phyloP scores from a whole-genome alignment of 2,888 invertebrate species.

The Cheilosia impressa region DNA sequence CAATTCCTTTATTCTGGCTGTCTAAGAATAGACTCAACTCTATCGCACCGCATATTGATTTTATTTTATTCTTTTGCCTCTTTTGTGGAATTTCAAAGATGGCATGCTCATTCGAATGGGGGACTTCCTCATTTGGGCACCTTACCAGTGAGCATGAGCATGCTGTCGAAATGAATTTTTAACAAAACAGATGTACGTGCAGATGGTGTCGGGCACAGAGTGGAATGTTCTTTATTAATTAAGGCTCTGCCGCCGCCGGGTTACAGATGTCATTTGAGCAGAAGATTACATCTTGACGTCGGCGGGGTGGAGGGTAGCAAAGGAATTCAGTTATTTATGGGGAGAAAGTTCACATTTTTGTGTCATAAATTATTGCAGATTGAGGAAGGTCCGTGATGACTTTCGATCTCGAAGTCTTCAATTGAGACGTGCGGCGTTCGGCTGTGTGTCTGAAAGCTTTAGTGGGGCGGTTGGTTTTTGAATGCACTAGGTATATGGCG shows the following conservation, averaged over 20 bases:
- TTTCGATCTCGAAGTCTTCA: constrained; percentile 3
- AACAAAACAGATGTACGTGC: constrained; percentile 54
- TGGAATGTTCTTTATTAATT: constrained; percentile 49
- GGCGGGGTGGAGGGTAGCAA: constrained; percentile 9
- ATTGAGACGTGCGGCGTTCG: too few species aligned
- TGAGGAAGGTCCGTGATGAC: constrained; percentile 47
- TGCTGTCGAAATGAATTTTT: constrained; percentile 49
- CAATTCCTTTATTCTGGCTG: constrained; percentile 42
- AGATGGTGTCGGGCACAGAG: constrained; percentile 27
- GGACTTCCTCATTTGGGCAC: constrained; percentile 29
- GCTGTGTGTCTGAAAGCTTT: too few species aligned
- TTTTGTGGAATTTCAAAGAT: constrained; percentile 30
- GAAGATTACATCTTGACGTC: constrained; percentile 29
- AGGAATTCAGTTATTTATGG: constrained; percentile 21
- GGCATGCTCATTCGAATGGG: constrained; percentile 43
- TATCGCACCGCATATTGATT: constrained; percentile 19
- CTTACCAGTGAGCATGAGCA: neutral
- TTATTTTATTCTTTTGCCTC: constrained; percentile 13
- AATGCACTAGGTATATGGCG: too few species aligned
- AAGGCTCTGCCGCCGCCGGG: constrained; percentile 18
- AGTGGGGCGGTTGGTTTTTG: too few species aligned
- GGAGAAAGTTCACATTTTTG: constrained; percentile 33
- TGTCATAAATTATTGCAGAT: constrained; percentile 51
- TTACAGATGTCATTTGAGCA: constrained; percentile 45
- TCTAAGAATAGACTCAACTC: constrained; percentile 55